Evolutionary conservation across 2,113 vertebrate species (phyloP), one percentile per base, ranked within the genome.

Genomic region (Plectropomus leopardus): DNA sequence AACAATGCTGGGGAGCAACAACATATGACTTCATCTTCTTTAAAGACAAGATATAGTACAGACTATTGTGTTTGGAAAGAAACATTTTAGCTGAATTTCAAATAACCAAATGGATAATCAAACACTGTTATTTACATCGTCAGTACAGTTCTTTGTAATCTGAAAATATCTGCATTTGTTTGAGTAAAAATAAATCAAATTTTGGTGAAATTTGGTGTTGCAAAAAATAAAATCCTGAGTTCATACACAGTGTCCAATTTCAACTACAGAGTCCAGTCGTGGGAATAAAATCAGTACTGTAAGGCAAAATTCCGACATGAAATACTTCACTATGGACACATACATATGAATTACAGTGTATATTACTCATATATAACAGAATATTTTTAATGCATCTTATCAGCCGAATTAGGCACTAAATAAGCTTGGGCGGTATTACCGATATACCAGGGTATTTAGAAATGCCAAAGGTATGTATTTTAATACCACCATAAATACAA

Each of bases 201-300:
- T 48, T 45, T 17, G 54, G n/a, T 32, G 10, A n/a, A 55, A 54
- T 28, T 7, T 9, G 17, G 3, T 48, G 14, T 44, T 42, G 5
- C 13, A n/a, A n/a, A n/a, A n/a, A n/a, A n/a, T n/a, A 1, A 8
- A 10, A 42, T 69, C 61, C 69, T 69, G 54, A 78, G 55, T 24
- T 47, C 9, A 61, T 54, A n/a, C n/a, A 4, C 34, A 59, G 26
- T 58, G 30, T 68, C 7, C 23, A 23, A 45, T 45, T 48, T 14
- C 50, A 70, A 24, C n/a, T 55, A 14, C 32, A 45, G 23, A 44
- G 40, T 81, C 13, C 16, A 23, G 51, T 45, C 47, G n/a, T 26
- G 26, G 67, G 4, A 19, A 58, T 13, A 54, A 59, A 32, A 59
- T n/a, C 2, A 17, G 0, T 4, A 24, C 21, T 48, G 17, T 63